These are phyloP conservation scores for Hemaris fuciformis DNA, from an alignment of 2,888 invertebrate genomes.

Conservation along the genomic window DNA sequence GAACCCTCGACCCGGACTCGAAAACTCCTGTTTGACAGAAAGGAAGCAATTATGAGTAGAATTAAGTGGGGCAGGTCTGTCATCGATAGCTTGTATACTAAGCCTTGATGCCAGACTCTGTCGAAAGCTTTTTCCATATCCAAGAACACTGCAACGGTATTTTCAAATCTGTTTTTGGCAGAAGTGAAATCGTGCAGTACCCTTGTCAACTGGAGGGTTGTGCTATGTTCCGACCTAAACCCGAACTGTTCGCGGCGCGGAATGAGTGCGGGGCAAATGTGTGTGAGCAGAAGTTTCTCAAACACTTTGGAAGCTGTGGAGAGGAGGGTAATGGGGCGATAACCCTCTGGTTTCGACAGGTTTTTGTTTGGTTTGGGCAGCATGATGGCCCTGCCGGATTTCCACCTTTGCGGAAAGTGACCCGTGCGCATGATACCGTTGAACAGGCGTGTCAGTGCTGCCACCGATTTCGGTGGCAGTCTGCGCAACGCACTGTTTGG, in stretches of 20 bases:
- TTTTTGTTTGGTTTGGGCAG: constrained; percentile 31
- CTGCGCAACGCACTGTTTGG: not conserved
- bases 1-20: too few species aligned
- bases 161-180: constrained; percentile 19
- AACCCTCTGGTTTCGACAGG: constrained; percentile 21
- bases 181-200: constrained; percentile 26
- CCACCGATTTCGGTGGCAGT: not conserved
- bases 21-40: too few species aligned
- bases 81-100: constrained; percentile 26
- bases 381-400: constrained; percentile 21
- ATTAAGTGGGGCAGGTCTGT: too few species aligned
- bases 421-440: too few species aligned
- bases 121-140: too few species aligned
- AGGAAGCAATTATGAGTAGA: too few species aligned
- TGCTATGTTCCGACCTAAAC: constrained; percentile 28
- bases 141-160: constrained; percentile 28
- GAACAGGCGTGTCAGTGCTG: not conserved
- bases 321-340: constrained; percentile 27
- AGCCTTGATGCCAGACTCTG: constrained; percentile 37
- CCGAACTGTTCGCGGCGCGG: constrained; percentile 27
- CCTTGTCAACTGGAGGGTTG: constrained; percentile 32
- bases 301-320: constrained; percentile 24
- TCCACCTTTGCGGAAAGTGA: constrained; percentile 24
- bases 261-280: not conserved
- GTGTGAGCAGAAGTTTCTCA: constrained; percentile 21